Evolutionary conservation across 2,888 invertebrate genomes (phyloP), one percentile per base, ranked within the genome.

Genomic region (Euclidia mi): DNA sequence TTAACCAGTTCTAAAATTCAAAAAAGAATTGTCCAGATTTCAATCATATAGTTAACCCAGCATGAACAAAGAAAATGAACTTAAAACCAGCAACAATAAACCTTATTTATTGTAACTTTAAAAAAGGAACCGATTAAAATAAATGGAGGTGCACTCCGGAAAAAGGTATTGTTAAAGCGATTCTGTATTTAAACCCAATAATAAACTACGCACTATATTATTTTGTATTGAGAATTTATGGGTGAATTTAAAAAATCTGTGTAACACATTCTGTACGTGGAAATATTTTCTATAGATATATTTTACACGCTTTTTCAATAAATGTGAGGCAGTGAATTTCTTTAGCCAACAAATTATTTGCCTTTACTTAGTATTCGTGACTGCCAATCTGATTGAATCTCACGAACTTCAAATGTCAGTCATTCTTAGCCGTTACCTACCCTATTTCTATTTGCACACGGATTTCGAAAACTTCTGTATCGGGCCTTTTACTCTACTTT

Each of bases 31-130:
- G 1, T n/a, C n/a, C n/a, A n/a, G n/a, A n/a, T n/a, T n/a, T n/a
- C n/a, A n/a, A n/a, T n/a, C n/a, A n/a, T n/a, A n/a, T n/a, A n/a
- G n/a, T n/a, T n/a, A n/a, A n/a, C n/a, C n/a, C n/a, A n/a, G n/a
- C n/a, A n/a, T n/a, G n/a, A n/a, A n/a, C n/a, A n/a, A n/a, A n/a
- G n/a, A n/a, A n/a, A n/a, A n/a, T n/a, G n/a, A 11, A 14, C 9
- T 10, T 18, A 18, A 17, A 66, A 59, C 58, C 61, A 53, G 58
- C 55, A 61, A 64, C 69, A 69, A 74, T 78, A 72, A 77, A 78
- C 64, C 48, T 72, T 71, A 81, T 76, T 74, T 56, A 78, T 73
- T 60, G 70, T 67, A 56, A 12, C 40, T 52, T 43, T 44, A 46
- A 57, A 64, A 65, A 60, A 68, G 12, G 6, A 34, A 34, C 12